Percentiles rank a stretch among this genome's conserved stretches.
Conservation (phyloP, 2,888 invertebrate species). For the Mythimna pallens region DNA sequence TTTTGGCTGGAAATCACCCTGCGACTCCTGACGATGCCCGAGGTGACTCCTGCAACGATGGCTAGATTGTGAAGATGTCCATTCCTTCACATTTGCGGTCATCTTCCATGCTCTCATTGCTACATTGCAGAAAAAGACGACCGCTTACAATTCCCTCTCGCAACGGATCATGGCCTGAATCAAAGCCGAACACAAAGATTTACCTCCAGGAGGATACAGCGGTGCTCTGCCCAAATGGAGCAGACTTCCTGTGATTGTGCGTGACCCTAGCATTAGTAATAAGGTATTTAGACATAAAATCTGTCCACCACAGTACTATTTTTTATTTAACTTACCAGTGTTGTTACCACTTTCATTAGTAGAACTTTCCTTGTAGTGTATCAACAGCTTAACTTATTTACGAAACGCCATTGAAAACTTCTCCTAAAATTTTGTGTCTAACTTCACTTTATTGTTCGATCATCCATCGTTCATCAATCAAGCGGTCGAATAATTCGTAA, state of each 20-base stretch:
- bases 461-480: constrained; percentile 88
- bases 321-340: background rate
- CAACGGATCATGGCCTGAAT: too few species aligned
- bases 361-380: constrained; percentile 21
- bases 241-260: background rate
- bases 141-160: too few species aligned
- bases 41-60: too few species aligned
- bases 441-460: constrained; percentile 88
- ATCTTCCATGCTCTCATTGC: too few species aligned
- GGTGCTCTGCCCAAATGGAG: background rate
- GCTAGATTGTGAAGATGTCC: too few species aligned
- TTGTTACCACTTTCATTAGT: too few species aligned
- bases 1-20: too few species aligned
- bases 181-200: background rate
- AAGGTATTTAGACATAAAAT: background rate
- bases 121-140: too few species aligned
- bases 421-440: constrained; percentile 71
- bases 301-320: background rate
- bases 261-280: background rate
- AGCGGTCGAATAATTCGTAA: constrained; percentile 86
- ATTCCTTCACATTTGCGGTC: too few species aligned
- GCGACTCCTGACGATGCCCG: too few species aligned
- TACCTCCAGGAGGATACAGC: background rate
- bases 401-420: constrained; percentile 73
- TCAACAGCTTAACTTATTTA: constrained; percentile 19